Evolutionary conservation across 1,140 invertebrate species (phyloP), one percentile per base, ranked within the genome.

Genomic region (Delia radicum): DNA sequence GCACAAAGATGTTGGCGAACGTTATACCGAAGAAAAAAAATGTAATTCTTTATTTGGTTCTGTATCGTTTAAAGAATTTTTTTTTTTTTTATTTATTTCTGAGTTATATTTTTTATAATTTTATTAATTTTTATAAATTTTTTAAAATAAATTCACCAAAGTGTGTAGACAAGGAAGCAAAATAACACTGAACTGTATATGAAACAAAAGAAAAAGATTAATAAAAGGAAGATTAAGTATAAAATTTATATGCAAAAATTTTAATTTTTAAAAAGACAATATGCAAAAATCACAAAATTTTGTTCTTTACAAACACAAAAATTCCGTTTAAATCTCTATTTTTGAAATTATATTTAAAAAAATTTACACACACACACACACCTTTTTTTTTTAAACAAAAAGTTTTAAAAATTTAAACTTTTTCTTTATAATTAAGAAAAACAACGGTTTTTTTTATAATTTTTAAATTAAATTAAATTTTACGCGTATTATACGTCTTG

Each of bases 401-500:
- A 18, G 18, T 55, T 55, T 55, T 55, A n/a, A 69, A 37, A 37
- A 69, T 28, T 37, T 2, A 18, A 67, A 31, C 18, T 31, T 28
- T 67, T 24, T 63, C 24, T 26, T 61, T 10, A 28, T 8, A 28
- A 28, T 42, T 10, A 28, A n/a, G n/a, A n/a, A n/a, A n/a, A n/a
- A n/a, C n/a, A n/a, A n/a, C n/a, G n/a, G n/a, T 65, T 65, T 65
- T 29, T 7, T 31, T 67, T 29, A 15, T 67, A n/a, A n/a, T n/a
- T n/a, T n/a, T n/a, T n/a, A n/a, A n/a, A n/a, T n/a, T n/a, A n/a
- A n/a, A n/a, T n/a, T 67, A 2, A 1, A 5, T 31, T 10, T 65
- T 69, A 69, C 65, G 65, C 65, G 65, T 33, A 21, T 28, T 24
- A 37, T 13, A 69, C 65, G 65, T 69, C 65, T 33, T 15, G 18